Conservation (phyloP, 2,888 invertebrate genomes). For the Corythucha ciliata region DNA sequence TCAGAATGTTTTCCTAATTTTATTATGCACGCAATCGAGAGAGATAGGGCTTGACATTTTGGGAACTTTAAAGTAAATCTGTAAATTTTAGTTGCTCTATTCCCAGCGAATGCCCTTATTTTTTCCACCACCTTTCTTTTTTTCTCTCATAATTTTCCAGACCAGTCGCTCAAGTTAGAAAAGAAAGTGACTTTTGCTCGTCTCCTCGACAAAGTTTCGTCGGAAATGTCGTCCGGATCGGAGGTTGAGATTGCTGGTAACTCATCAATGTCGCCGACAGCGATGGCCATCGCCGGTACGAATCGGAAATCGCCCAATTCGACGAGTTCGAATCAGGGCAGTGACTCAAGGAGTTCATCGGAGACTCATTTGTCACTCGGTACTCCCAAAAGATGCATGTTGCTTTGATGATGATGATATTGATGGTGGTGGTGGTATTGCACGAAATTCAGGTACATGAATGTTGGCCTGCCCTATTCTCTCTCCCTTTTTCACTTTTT, state of each 20-base stretch:
- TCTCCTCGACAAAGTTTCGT: constrained; percentile 61
- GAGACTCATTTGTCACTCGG: constrained; percentile 33
- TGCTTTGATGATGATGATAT: constrained; percentile 27
- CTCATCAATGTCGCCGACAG: constrained; percentile 19
- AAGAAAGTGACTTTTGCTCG: constrained; percentile 71
- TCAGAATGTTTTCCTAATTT: no score
- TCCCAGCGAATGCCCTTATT: no score
- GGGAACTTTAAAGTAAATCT: no score
- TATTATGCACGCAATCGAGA: no score
- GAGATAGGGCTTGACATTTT: no score
- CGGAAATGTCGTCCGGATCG: constrained; percentile 66
- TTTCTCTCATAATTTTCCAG: no score
- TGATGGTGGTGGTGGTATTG: constrained; percentile 18
- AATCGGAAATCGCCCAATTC: constrained; percentile 45
- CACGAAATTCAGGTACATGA: constrained; percentile 25
- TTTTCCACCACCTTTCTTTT: no score
- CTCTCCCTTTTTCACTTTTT: constrained; percentile 12
- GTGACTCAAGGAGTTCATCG: constrained; percentile 57
- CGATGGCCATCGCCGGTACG: constrained; percentile 40
- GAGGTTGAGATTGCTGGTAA: constrained; percentile 49
- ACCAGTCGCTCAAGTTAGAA: constrained; percentile 48
- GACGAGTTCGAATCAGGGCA: constrained; percentile 65
- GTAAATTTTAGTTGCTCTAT: no score
- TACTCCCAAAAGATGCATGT: constrained; percentile 29
- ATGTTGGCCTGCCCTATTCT: constrained; percentile 12